Evolutionary conservation across 2,888 invertebrate species (phyloP).

Genomic region (Tetanocera ferruginea): DNA sequence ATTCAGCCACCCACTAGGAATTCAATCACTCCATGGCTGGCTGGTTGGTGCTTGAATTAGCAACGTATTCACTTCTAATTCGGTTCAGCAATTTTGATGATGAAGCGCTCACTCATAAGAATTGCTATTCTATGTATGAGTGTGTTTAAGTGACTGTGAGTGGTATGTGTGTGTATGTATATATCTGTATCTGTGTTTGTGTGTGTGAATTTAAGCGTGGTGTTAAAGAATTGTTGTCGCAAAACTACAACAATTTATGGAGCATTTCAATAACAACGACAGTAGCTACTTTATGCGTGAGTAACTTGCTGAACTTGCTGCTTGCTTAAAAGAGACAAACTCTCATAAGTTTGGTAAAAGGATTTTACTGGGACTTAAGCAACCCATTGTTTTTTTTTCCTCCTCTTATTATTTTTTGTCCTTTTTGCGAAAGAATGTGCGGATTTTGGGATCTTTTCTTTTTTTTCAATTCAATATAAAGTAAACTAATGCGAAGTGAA

Average conservation of each 20-base stretch:
- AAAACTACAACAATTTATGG: background rate
- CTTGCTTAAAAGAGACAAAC: too few species aligned
- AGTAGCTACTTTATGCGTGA: background rate
- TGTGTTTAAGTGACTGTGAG: background rate
- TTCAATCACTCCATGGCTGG: background rate
- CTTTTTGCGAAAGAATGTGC: too few species aligned
- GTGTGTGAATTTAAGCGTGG: background rate
- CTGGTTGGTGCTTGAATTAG: conserved; percentile 3
- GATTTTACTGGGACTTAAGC: conserved; percentile 3
- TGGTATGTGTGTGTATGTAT: too few species aligned
- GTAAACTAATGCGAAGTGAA: too few species aligned
- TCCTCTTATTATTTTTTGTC: too few species aligned
- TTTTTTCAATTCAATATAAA: too few species aligned
- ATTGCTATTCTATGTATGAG: background rate
- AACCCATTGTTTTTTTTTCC: background rate
- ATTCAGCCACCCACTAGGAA: background rate
- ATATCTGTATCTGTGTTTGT: background rate
- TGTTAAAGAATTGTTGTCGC: background rate
- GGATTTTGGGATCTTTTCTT: too few species aligned
- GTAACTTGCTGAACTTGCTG: too few species aligned
- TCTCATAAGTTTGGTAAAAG: background rate
- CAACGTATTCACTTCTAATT: conserved; percentile 14
- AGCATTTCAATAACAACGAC: background rate
- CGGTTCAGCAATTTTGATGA: conserved; percentile 13
- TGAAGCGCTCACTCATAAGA: background rate